Conservation (phyloP, 2,888 invertebrate species). For the Amorpha juglandis region DNA sequence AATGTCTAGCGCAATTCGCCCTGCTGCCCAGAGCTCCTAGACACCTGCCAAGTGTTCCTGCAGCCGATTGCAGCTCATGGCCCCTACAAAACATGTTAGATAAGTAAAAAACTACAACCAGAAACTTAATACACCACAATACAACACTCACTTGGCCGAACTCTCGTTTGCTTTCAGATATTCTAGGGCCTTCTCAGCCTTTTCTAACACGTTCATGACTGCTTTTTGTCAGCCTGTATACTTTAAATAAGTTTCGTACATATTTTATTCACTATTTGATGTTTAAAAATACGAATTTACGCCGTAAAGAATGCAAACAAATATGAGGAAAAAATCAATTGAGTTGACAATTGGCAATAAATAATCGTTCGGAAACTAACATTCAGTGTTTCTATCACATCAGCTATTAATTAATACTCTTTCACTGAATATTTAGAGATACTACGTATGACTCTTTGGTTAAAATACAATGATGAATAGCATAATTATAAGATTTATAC, state of each 20-base stretch:
- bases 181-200: slow-evolving; percentile 79
- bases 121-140: slow-evolving; percentile 30
- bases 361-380: background rate
- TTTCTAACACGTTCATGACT: slow-evolving; percentile 77
- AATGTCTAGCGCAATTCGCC: slow-evolving; percentile 71
- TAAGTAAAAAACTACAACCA: slow-evolving; percentile 31
- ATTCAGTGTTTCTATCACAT: too few relatives aligned
- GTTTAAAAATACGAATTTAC: slow-evolving; percentile 43
- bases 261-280: slow-evolving; percentile 41
- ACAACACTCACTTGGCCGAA: slow-evolving; percentile 64
- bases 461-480: too few relatives aligned
- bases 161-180: slow-evolving; percentile 71
- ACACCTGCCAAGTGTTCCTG: slow-evolving; percentile 75
- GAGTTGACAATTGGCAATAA: slow-evolving; percentile 6
- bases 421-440: too few relatives aligned
- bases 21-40: slow-evolving; percentile 74
- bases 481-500: too few relatives aligned
- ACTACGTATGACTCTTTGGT: too few relatives aligned
- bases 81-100: slow-evolving; percentile 55
- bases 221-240: slow-evolving; percentile 43
- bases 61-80: slow-evolving; percentile 75
- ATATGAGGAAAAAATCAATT: slow-evolving; percentile 61
- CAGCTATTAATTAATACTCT: too few relatives aligned
- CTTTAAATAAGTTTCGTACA: slow-evolving; percentile 38
- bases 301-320: slow-evolving; percentile 57